phyloP scores from a whole-genome alignment of 1,140 invertebrate species.

The Drosophila mayri region DNA sequence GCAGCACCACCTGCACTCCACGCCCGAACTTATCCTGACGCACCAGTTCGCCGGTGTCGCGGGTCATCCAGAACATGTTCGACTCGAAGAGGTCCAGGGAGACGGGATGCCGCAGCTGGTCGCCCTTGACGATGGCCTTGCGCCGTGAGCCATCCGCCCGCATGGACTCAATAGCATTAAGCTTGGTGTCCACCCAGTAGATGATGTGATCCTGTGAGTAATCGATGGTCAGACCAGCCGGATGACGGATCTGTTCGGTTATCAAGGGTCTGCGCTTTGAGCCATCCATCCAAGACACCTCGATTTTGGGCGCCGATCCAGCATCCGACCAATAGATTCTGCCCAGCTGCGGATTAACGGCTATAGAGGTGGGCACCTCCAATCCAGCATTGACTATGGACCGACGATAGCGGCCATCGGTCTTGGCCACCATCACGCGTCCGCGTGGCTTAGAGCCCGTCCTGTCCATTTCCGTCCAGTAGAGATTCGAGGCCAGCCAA shows the following conservation, averaged over 20 bases:
- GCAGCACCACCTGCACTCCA: conserved; percentile 93
- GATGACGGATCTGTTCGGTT: conserved; percentile 91
- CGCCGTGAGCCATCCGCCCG: conserved; percentile 92
- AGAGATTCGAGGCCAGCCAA: conserved; percentile 96
- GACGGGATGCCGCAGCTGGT: conserved; percentile 91
- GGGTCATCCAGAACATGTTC: conserved; percentile 93
- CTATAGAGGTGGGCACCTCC: conserved; percentile 94
- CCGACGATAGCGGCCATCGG: conserved; percentile 95
- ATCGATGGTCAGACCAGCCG: conserved; percentile 95
- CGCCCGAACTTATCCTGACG: conserved; percentile 98
- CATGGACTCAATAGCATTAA: conserved; percentile 96
- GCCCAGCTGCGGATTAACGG: conserved; percentile 94
- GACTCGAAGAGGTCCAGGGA: conserved; percentile 97
- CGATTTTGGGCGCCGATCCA: conserved; percentile 93
- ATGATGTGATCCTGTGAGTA: conserved; percentile 94
- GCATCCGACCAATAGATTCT: conserved; percentile 96
- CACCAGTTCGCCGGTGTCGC: conserved; percentile 92
- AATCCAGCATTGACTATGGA: conserved; percentile 90
- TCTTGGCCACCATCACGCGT: conserved; percentile 93
- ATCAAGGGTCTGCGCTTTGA: conserved; percentile 92
- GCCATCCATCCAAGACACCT: conserved; percentile 98
- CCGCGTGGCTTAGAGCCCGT: conserved; percentile 90
- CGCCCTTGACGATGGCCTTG: conserved; percentile 90
- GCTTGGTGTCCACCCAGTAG: conserved; percentile 98
- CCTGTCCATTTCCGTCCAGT: conserved; percentile 96